Evolutionary conservation across 2,113 vertebrate species (phyloP).

Genomic region (Xyrauchen texanus): DNA sequence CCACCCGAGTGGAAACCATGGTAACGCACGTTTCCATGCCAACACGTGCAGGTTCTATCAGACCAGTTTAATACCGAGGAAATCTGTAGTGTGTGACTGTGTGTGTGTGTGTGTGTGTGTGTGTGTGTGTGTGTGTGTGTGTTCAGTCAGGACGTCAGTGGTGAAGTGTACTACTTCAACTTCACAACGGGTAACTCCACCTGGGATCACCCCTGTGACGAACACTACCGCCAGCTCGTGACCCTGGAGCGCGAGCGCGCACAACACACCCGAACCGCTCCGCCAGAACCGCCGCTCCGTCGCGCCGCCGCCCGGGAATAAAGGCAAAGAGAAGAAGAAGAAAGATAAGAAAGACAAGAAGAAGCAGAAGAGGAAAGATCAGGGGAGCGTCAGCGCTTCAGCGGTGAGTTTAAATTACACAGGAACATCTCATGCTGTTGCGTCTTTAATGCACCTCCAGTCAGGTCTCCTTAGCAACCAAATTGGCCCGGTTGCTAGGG

Average conservation of each 20-base stretch:
- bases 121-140: too few species aligned
- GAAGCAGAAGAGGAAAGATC: slow-evolving; percentile 75
- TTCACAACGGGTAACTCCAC: slow-evolving; percentile 84
- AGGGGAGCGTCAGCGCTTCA: slow-evolving; percentile 62
- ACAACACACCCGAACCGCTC: slow-evolving; percentile 46
- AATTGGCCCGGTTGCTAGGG: too few species aligned
- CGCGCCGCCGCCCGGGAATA: slow-evolving; percentile 54
- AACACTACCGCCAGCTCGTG: slow-evolving; percentile 83
- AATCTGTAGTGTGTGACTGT: not conserved
- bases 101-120: too few species aligned
- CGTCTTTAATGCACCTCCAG: too few species aligned
- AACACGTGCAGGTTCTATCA: too few species aligned
- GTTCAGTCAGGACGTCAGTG: slow-evolving; percentile 83
- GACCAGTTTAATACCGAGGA: not conserved
- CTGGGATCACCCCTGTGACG: slow-evolving; percentile 92
- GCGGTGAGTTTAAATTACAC: slow-evolving; percentile 69
- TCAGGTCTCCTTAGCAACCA: too few species aligned
- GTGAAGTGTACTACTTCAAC: slow-evolving; percentile 95
- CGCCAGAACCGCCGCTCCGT: not conserved
- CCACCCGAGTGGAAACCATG: slow-evolving; percentile 89
- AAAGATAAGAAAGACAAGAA: slow-evolving; percentile 78
- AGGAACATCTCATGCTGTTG: too few species aligned
- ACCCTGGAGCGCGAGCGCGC: slow-evolving; percentile 80
- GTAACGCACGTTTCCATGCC: slow-evolving; percentile 61
- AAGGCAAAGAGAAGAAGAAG: slow-evolving; percentile 73